Evolutionary conservation across 2,888 invertebrate species (phyloP), one percentile per base, ranked within the genome.

Genomic region (Coelogynopora nodosa): DNA sequence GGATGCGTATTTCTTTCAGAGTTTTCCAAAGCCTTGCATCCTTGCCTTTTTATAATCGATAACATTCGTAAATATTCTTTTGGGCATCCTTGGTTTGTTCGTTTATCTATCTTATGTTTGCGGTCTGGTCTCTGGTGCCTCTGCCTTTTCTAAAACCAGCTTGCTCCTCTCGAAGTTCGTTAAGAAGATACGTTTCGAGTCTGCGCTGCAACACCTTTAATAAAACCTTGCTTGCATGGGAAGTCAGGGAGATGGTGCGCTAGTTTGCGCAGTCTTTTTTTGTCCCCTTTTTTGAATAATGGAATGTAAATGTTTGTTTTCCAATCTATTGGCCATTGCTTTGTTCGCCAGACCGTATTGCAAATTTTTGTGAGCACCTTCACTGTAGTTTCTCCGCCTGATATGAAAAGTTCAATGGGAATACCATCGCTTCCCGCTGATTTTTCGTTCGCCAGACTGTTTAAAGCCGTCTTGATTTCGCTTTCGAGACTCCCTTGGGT

Each of bases 351-450:
- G n/a, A 67, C n/a, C 13, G n/a, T 67, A n/a, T 67, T 92, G 30
- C 90, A 90, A 30, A 92, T 91, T 91, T 91, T 88, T 88, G 90
- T 88, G 26, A 0, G 5, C 13, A 26, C 10, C 2, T 87, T 30
- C 27, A 30, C 84, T 49, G 30, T 87, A 13, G 18, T n/a, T n/a
- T 67, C n/a, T 18, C 67, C 67, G 13, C 67, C 67, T 67, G 67
- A 13, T 67, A 18, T 67, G 13, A 67, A n/a, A 13, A 67, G 67
- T n/a, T 67, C 67, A n/a, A n/a, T n/a, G 13, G 67, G 84, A 18
- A 18, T 85, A 23, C 84, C 27, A 26, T 85, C 13, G 10, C 84
- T 84, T 10, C 27, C 13, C 18, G 18, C 80, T 67, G 84, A 13
- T 10, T 13, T 31, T 74, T 23, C 13, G 27, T 74, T 84, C 29